Percentiles rank a stretch among this genome's conserved stretches.
Evolutionary conservation across 1,140 invertebrate genomes (phyloP).

Genomic region (Chironomus striatipennis): DNA sequence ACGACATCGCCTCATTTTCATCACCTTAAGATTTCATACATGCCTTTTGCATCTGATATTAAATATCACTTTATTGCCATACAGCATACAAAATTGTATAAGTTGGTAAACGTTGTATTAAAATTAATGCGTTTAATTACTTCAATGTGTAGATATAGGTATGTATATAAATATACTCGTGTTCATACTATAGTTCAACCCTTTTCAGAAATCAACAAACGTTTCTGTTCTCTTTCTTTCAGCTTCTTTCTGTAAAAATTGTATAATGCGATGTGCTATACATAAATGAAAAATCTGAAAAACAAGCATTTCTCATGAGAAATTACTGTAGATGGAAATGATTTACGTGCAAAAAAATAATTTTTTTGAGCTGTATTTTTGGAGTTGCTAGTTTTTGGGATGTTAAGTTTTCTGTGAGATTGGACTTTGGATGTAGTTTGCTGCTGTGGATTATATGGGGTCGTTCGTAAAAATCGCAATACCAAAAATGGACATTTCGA

Average conservation of each 20-base stretch:
- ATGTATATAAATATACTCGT: too few species aligned
- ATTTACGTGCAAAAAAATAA: neutral
- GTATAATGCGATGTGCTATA: slow-evolving; percentile 1
- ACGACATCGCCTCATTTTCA: neutral
- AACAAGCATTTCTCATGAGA: neutral
- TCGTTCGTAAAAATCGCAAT: too few species aligned
- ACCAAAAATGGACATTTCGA: too few species aligned
- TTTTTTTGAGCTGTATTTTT: neutral
- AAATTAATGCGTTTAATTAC: neutral
- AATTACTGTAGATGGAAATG: neutral
- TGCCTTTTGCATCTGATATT: neutral
- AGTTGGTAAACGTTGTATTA: neutral
- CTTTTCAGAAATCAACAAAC: neutral
- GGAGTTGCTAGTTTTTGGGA: too few species aligned
- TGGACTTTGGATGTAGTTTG: too few species aligned
- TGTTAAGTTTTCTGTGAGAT: too few species aligned
- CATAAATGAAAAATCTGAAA: neutral
- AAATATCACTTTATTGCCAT: neutral
- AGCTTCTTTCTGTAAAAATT: neutral
- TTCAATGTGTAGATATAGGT: neutral
- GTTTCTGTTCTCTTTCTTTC: neutral
- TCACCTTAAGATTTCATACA: neutral
- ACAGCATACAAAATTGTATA: neutral
- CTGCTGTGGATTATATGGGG: too few species aligned
- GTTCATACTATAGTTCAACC: neutral